Evolutionary conservation across 2,888 invertebrate species (phyloP).

Genomic region (Eristalinus sepulchralis): DNA sequence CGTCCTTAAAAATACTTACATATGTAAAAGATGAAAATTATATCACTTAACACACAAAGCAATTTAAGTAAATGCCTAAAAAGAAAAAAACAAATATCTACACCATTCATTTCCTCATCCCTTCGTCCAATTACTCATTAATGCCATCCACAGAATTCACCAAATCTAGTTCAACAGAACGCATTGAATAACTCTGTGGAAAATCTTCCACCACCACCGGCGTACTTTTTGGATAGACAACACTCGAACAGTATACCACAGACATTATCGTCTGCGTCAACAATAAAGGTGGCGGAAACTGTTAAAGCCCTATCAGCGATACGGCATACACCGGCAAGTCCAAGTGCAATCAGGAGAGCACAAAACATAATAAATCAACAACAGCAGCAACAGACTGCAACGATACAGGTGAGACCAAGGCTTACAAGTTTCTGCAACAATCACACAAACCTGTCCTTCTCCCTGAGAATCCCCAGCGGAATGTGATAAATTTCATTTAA

Average conservation of each 20-base stretch:
- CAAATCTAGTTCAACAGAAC: conserved; percentile 75
- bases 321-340: conserved; percentile 93
- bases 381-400: conserved; percentile 72
- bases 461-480: neutral
- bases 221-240: conserved; percentile 78
- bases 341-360: conserved; percentile 86
- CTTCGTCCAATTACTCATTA: conserved; percentile 20
- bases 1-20: too few species aligned
- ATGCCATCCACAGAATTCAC: conserved; percentile 68
- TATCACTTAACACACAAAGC: too few species aligned
- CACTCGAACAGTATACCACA: conserved; percentile 72
- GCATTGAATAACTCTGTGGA: conserved; percentile 78
- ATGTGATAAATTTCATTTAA: conserved; percentile 55
- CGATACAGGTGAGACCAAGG: conserved; percentile 77
- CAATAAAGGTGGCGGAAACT: conserved; percentile 90
- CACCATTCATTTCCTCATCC: conserved; percentile 28
- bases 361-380: conserved; percentile 74
- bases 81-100: conserved; percentile 9
- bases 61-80: too few species aligned
- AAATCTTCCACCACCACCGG: conserved; percentile 80
- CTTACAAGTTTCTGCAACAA: conserved; percentile 6
- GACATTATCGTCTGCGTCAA: conserved; percentile 75
- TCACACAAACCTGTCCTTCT: neutral
- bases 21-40: too few species aligned
- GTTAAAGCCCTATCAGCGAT: conserved; percentile 92